Evolutionary conservation across 2,888 invertebrate genomes (phyloP), one percentile per base, ranked within the genome.

Genomic region (Hanleya hanleyi): DNA sequence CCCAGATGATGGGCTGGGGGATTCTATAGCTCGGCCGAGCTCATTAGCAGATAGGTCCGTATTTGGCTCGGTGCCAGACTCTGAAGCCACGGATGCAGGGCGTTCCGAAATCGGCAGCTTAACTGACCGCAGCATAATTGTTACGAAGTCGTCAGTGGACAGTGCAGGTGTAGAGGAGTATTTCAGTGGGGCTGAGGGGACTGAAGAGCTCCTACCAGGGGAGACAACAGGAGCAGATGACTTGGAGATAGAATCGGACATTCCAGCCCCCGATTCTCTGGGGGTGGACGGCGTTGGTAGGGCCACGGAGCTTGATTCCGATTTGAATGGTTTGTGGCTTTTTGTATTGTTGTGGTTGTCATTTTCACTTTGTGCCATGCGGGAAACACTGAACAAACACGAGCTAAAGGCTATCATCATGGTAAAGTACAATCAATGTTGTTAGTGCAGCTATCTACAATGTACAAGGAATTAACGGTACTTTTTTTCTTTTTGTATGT

Each of bases 81-180:
- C 84, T 5, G 86, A 86, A 69, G 80, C 83, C 35, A 83, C 84
- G 7, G 85, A 86, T 66, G 76, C 81, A 33, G 83, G 83, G 57
- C 74, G 78, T 15, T 83, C 85, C 36, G 77, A 80, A 6, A 82
- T 84, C 12, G 81, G 82, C 12, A 83, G 83, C 70, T 69, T 78
- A 18, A 64, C 64, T 22, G 73, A 75, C 7, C 73, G 77, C 33
- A 83, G 73, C 68, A 86, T 89, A 32, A 86, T 90, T 67, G 86
- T 90, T 32, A 90, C 91, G 62, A 91, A 92, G 77, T 88, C 91
- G 67, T 91, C 91, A 1, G 86, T 91, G 49, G 92, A 91, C 84
- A 83, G 93, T 71, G 86, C 82, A 3, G 86, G 83, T 15, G 73
- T 83, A 38, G 83, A 84, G 67, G 84, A 81, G 15, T 77, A 71